Base-by-base conservation (phyloP, 2,113 vertebrate species). In the Todiramphus saurophagus region DNA sequence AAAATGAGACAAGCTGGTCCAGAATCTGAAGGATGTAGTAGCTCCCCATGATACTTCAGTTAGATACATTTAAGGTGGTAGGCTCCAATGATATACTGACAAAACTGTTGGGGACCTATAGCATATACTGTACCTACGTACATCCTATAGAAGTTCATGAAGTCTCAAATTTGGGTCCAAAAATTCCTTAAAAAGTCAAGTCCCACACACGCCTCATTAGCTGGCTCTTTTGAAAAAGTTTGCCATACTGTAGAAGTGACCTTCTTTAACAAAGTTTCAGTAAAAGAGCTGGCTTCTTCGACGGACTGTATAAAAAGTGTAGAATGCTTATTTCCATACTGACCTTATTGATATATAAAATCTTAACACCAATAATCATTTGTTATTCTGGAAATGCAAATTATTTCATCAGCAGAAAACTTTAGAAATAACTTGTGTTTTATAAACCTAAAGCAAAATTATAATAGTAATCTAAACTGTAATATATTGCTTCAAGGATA, bases 401-500 rank as follows among this genome's bases (percentile, higher is more conserved):
- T 97, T 97, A 97, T 97, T 98, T 97, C 93, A 97, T 95, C 94
- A 97, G 78, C 86, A 97, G 41, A 93, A 97, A 98, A 98, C 97
- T 98, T 98, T 72, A 97, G 87, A 97, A 97, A 95, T 91, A 98
- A 96, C 95, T 97, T 81, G 92, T 96, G 84, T 97, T 97, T 97
- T 96, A 95, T 83, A 97, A 98, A 97, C 94, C 93, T 97, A 97
- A 95, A 97, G 97, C 89, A 98, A 97, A 93, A 90, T 95, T 96
- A 92, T 96, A 98, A 96, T 95, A 97, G 97, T 94, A 97, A 96
- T 97, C 97, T 97, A 97, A 97, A 96, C 93, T 95, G 95, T 96
- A 97, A 97, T 98, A 96, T 96, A 98, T 95, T 97, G 96, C 97
- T 97, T 95, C 91, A 98, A 97, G 94, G 90, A 97, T 98, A 98